These are phyloP conservation scores for Sanderia malayensis DNA, from an alignment of 30 jellyfish, hydroid and myxozoan species.

Conservation along the genomic window DNA sequence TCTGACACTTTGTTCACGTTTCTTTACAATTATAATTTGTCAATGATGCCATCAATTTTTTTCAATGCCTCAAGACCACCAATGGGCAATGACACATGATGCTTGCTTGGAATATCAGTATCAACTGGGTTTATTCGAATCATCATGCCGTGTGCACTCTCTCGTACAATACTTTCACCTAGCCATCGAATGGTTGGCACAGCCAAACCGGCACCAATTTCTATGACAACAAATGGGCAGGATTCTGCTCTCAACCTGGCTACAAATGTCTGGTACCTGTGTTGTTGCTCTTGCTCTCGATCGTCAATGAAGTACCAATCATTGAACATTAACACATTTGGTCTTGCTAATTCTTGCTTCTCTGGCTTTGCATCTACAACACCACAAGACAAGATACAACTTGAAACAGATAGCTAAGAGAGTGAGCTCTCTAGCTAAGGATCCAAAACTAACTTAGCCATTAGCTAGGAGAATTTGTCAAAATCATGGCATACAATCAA, in stretches of 20 bases:
- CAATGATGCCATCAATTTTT: conserved; percentile 33
- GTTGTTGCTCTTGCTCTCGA: conserved; percentile 36
- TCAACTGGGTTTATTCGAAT: conserved; percentile 75
- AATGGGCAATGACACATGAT: conserved; percentile 41
- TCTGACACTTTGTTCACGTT: too few relatives aligned
- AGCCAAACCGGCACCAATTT: conserved; percentile 82
- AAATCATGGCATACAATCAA: too few relatives aligned
- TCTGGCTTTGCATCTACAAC: conserved; percentile 28
- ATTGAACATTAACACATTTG: conserved; percentile 68
- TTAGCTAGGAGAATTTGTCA: too few relatives aligned
- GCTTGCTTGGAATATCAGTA: conserved; percentile 41
- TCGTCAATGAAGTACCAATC: conserved; percentile 55
- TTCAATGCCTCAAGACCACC: conserved; percentile 75
- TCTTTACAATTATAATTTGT: too few relatives aligned
- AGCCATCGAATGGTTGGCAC: conserved; percentile 70
- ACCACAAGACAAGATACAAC: too few relatives aligned
- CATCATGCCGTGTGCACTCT: conserved; percentile 15
- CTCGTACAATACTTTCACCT: conserved; percentile 49
- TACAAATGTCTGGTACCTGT: conserved; percentile 23
- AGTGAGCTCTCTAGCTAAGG: too few relatives aligned
- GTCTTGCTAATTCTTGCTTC: conserved; percentile 56
- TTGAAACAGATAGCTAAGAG: too few relatives aligned
- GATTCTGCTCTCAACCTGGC: background rate
- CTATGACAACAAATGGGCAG: conserved; percentile 56
- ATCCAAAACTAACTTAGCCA: too few relatives aligned